Base-by-base conservation (phyloP, 2,113 vertebrate species). In the Urocynchramus pylzowi region DNA sequence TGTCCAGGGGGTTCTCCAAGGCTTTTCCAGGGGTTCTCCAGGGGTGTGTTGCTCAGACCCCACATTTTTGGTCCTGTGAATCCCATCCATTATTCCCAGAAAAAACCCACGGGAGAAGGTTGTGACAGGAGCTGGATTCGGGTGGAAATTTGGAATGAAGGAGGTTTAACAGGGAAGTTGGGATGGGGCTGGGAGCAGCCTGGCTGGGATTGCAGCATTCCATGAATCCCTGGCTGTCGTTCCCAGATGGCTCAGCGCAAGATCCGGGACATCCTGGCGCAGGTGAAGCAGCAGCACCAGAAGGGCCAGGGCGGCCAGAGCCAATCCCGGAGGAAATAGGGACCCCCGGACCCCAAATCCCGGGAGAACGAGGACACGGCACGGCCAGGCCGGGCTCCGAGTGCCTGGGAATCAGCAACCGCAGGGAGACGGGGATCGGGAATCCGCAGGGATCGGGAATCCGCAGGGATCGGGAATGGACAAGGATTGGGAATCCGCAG, bases 221-320 rank as follows among this genome's bases (percentile, higher is more conserved):
- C 69, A 14, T 1, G 50, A 2, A 6, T 7, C 54, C 45, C 8
- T 0, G 30, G 1, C 11, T 39, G 13, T 21, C 50, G 0, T 31
- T 74, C 10, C 1, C 95, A 99, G 99, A 97, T 99, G 99, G 99
- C 99, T 7, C 99, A 99, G 95, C 98, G 99, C 93, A 99, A 99
- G 98, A 99, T 99, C 97, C 98, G 99, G 24, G 99, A 99, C 96
- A 99, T 99, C 97, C 98, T 99, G 97, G 99, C 98, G 24, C 99
- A 99, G 97, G 99, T 99, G 68, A 99, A 99, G 94, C 99, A 99
- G 96, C 98, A 98, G 92, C 98, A 98, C 79, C 99, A 99, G 98
- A 99, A 99, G 97, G 98, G 99, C 37, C 98, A 98, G 85, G 97
- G 98, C 91, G 97, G 98, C 64, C 97, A 98, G 87, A 95, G 98